Evolutionary conservation across 2,113 vertebrate genomes (phyloP).

Genomic region (Zapornia atra): DNA sequence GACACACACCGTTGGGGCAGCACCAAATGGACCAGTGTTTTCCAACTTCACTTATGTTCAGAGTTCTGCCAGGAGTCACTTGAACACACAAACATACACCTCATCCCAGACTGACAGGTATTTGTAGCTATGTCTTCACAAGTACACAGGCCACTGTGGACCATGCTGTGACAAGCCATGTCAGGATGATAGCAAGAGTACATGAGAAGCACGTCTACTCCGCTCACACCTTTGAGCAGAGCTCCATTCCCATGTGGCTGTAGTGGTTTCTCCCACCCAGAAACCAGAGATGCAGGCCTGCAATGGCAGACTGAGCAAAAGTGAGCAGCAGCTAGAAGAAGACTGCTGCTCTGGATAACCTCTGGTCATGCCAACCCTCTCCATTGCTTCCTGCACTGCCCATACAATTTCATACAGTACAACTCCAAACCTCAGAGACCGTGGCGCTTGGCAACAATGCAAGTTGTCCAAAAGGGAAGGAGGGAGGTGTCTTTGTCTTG

Average conservation of each 20-base stretch:
- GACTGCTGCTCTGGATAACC: not conserved
- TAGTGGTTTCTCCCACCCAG: not conserved
- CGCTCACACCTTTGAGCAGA: not conserved
- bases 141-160: not conserved
- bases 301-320: not conserved
- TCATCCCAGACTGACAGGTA: not conserved
- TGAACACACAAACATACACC: not conserved
- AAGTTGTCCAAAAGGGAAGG: not conserved
- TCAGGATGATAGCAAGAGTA: not conserved
- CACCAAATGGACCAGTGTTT: not conserved
- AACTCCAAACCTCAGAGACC: not conserved
- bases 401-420: not conserved
- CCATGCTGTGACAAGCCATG: not conserved
- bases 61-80: constrained; percentile 9
- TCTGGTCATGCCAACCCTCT: not conserved
- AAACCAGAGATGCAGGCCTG: not conserved
- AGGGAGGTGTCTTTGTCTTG: not conserved
- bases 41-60: not conserved
- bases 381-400: not conserved
- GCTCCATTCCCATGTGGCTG: not conserved
- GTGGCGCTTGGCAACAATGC: not conserved
- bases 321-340: not conserved
- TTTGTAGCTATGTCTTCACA: not conserved
- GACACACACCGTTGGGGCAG: not conserved
- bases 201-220: not conserved